Base-by-base conservation (phyloP, 2,797 vertebrate genomes). In the Sebastes trivittatus region DNA sequence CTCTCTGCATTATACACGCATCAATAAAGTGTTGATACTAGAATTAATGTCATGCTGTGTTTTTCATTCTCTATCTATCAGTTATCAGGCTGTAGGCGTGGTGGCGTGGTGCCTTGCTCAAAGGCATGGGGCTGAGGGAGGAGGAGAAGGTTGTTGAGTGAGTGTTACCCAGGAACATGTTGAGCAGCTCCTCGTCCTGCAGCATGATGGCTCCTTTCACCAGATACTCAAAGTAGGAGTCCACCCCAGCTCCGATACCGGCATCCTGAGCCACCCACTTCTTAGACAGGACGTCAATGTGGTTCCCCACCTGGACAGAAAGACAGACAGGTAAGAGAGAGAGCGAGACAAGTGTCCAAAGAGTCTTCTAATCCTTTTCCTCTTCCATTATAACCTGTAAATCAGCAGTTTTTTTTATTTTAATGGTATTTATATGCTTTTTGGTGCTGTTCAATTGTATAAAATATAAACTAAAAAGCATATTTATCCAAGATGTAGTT, bases 201-300 rank as follows among this genome's bases (percentile, higher is more conserved):
- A 99, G 95, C 66, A 99, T 91, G 75, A 99, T 97, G 87, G 98
- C 97, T 82, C 98, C 98, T 94, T 99, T 99, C 16, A 99, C 97
- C 83, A 99, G 94, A 81, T 99, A 99, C 78, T 99, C 98, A 77
- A 99, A 98, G 90, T 99, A 99, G 0, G 98, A 99, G 85, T 99
- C 98, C 68, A 99, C 96, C 0, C 98, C 98, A 0, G 98, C 98
- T 5, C 98, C 98, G 1, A 99, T 99, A 1, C 98, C 98, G 0
- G 98, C 96, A 6, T 99, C 98, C 75, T 99, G 98, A 16, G 98
- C 98, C 54, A 99, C 97, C 98, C 98, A 99, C 90, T 99, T 99
- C 91, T 96, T 96, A 46, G 97, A 97, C 86, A 98, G 68, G 25
- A 99, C 95, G 85, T 99, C 97, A 1, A 99, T 98, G 92, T 99